These are phyloP conservation scores for Philereme vetulata DNA, from an alignment of 2,888 invertebrate genomes.

Conservation along the genomic window DNA sequence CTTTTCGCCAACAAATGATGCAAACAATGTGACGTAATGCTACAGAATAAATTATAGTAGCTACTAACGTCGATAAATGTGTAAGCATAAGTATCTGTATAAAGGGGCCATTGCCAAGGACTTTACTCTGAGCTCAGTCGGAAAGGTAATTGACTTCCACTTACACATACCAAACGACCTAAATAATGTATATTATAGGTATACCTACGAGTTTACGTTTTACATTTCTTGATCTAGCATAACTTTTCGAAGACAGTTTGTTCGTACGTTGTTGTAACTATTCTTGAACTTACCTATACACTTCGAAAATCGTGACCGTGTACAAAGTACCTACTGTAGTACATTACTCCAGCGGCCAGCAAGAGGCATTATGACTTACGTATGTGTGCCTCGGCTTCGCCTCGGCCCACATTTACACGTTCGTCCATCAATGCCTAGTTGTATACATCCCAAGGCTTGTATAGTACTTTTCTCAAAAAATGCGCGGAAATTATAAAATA, in stretches of 20 bases:
- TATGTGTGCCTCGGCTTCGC: no score
- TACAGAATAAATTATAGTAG: conserved; percentile 25
- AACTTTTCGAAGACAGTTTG: not conserved
- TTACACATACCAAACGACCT: conserved; percentile 41
- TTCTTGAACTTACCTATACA: no score
- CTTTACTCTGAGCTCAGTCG: conserved; percentile 61
- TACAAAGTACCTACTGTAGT: no score
- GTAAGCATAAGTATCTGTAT: conserved; percentile 64
- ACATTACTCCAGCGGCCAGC: no score
- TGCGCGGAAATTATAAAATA: no score
- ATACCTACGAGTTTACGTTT: conserved; percentile 20
- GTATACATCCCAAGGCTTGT: no score
- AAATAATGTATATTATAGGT: conserved; percentile 34
- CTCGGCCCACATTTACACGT: no score
- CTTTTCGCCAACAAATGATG: conserved; percentile 60
- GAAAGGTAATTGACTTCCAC: conserved; percentile 72
- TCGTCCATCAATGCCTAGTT: no score
- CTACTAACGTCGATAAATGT: conserved; percentile 62
- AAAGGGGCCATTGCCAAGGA: conserved; percentile 78
- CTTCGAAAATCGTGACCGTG: no score
- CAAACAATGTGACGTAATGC: conserved; percentile 64
- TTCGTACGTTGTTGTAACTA: no score
- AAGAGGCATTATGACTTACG: no score
- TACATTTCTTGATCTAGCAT: conserved; percentile 6
- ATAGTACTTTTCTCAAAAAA: no score